Evolutionary conservation across 2,113 vertebrate species (phyloP), one percentile per base, ranked within the genome.

Genomic region (Myotis brandtii): DNA sequence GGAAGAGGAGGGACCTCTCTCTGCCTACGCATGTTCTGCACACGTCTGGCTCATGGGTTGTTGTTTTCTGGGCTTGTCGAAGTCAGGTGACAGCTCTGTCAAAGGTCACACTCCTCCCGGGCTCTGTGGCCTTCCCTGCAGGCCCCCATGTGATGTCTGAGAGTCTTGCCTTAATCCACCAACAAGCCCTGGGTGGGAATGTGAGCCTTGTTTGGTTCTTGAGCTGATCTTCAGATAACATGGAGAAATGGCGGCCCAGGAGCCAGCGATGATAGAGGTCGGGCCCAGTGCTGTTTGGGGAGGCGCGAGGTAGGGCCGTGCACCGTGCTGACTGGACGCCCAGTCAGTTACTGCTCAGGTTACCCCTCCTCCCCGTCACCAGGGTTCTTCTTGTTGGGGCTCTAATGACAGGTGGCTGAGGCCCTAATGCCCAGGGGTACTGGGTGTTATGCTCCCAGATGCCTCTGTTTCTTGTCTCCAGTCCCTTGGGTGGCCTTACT

Each of bases 141-240:
- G 34, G 34, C 30, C n/a, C 10, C 0, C 0, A 6, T 34, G 27
- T 72, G 52, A 25, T 3, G 12, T 52, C 95, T 85, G 40, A 64
- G 90, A 95, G 81, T 89, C 37, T 12, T 62, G 89, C 30, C 95
- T 97, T 97, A 86, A 98, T 73, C 85, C 34, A 27, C 37, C 27
- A 40, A 25, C 67, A 80, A 95, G 81, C 52, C 91, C 69, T 76
- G 54, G 62, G 48, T 46, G 56, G 96, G 94, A 92, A 86, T 70
- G 87, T 73, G 89, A 97, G 43, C 75, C 95, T 72, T 9, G 1
- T 75, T 59, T 40, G 95, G 72, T 37, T 92, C 70, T 84, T 75
- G 3, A 89, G 77, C 21, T 7, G 96, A 97, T 97, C 73, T 93
- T 81, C 52, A 94, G 97, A 97, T 98, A 97, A 85, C 10, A 0